Conservation (phyloP, 2,888 invertebrate species). For the Cenopis cana region DNA sequence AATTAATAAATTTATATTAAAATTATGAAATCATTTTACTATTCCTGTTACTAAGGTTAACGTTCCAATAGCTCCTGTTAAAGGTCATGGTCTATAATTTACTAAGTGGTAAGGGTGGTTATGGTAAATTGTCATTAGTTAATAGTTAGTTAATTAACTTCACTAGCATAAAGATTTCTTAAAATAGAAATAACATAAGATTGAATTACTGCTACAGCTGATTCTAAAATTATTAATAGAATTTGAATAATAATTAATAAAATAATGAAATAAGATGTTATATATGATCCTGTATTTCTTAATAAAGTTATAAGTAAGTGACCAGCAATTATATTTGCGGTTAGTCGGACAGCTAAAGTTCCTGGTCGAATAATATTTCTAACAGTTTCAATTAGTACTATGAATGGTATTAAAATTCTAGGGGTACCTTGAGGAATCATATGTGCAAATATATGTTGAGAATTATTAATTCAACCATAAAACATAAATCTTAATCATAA, state of each 20-base stretch:
- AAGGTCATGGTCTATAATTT: conserved; percentile 87
- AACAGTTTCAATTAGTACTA: conserved; percentile 90
- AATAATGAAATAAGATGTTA: conserved; percentile 60
- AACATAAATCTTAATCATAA: conserved; percentile 88
- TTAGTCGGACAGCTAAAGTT: conserved; percentile 88
- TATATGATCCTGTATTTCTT: conserved; percentile 66
- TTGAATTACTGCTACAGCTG: conserved; percentile 87
- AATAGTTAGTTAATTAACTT: conserved; percentile 65
- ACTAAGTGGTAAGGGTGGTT: conserved; percentile 88
- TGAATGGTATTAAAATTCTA: conserved; percentile 87
- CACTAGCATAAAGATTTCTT: conserved; percentile 88
- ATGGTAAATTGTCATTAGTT: conserved; percentile 82
- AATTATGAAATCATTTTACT: conserved; percentile 87
- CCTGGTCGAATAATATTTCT: conserved; percentile 89
- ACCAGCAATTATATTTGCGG: conserved; percentile 91
- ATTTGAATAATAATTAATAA: conserved; percentile 79
- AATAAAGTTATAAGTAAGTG: conserved; percentile 88
- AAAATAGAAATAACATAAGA: conserved; percentile 88
- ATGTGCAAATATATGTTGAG: conserved; percentile 87
- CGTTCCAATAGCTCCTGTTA: conserved; percentile 85
- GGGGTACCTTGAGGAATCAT: conserved; percentile 89
- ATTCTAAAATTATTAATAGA: conserved; percentile 83
- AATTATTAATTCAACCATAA: conserved; percentile 87
- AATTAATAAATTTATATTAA: conserved; percentile 80
- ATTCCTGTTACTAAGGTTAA: conserved; percentile 84